These are phyloP conservation scores for Drosophila jambulina DNA, from an alignment of 1,140 invertebrate species.

Conservation along the genomic window DNA sequence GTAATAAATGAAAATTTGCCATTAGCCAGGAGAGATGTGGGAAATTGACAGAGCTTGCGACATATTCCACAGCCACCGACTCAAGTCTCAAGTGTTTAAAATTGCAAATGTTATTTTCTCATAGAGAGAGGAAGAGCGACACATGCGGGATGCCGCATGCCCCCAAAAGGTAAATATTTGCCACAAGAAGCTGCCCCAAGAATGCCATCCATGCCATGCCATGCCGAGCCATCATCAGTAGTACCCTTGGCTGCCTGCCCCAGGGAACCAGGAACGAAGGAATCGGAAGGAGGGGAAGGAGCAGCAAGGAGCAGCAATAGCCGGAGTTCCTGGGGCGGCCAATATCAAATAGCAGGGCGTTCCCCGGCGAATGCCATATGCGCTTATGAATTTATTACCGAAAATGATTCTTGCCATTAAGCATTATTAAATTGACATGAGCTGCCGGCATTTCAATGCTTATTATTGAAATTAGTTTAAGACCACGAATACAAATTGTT, in stretches of 20 bases:
- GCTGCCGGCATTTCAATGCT: constrained; percentile 45
- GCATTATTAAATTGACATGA: constrained; percentile 79
- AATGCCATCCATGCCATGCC: constrained; percentile 46
- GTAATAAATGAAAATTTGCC: constrained; percentile 70
- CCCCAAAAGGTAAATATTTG: constrained; percentile 77
- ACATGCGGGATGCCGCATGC: constrained; percentile 32
- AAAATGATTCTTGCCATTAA: constrained; percentile 83
- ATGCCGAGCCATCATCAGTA: not conserved
- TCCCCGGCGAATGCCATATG: constrained; percentile 38
- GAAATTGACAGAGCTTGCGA: constrained; percentile 43
- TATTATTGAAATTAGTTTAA: constrained; percentile 9
- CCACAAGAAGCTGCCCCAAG: constrained; percentile 62
- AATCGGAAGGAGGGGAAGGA: not conserved
- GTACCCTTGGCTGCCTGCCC: constrained; percentile 1
- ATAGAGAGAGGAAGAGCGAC: constrained; percentile 38
- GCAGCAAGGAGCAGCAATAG: not conserved
- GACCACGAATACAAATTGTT: not conserved
- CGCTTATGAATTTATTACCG: constrained; percentile 77
- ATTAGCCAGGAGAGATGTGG: constrained; percentile 46
- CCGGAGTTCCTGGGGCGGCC: not conserved
- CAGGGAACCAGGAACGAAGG: not conserved
- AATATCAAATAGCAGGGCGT: constrained; percentile 20
- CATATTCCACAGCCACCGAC: constrained; percentile 11
- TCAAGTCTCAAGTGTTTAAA: constrained; percentile 79
- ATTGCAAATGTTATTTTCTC: constrained; percentile 83